A percentile compares a stretch with the other conserved stretches of the same genome.
Evolutionary conservation across 2,797 vertebrate genomes (phyloP).

Genomic region (Pterois miles): DNA sequence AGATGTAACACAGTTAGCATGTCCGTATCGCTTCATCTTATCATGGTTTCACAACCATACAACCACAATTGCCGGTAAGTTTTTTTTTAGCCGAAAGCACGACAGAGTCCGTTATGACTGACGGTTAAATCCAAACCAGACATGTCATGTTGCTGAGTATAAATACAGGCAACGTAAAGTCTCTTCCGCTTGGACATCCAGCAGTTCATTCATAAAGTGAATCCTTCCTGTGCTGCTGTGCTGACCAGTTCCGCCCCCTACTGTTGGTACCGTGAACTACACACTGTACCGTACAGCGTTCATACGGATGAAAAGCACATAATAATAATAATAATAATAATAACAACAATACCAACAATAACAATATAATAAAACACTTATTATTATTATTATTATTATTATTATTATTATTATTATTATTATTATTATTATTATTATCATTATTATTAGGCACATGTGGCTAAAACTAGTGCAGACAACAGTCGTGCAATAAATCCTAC

Average conservation of each 20-base stretch:
- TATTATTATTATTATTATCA: too few species aligned
- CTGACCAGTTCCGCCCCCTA: constrained; percentile 30
- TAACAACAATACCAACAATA: too few species aligned
- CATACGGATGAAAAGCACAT: neutral
- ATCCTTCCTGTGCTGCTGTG: constrained; percentile 64
- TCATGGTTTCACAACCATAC: neutral
- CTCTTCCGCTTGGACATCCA: constrained; percentile 39
- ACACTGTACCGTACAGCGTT: neutral
- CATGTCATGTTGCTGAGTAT: neutral
- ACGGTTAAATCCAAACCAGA: neutral
- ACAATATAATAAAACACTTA: too few species aligned
- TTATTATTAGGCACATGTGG: neutral
- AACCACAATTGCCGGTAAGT: neutral
- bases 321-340: too few species aligned
- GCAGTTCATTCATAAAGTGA: constrained; percentile 42
- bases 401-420: too few species aligned
- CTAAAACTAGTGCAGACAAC: neutral
- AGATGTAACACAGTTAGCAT: neutral
- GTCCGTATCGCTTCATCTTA: constrained; percentile 30
- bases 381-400: too few species aligned
- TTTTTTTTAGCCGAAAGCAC: neutral
- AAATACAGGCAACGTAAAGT: neutral
- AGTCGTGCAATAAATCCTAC: neutral
- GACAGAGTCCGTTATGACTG: neutral
- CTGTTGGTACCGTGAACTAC: constrained; percentile 2